A percentile compares a stretch with the other conserved stretches of the same genome.
Conservation (phyloP, 2,113 vertebrate species). For the Dromas ardeola region DNA sequence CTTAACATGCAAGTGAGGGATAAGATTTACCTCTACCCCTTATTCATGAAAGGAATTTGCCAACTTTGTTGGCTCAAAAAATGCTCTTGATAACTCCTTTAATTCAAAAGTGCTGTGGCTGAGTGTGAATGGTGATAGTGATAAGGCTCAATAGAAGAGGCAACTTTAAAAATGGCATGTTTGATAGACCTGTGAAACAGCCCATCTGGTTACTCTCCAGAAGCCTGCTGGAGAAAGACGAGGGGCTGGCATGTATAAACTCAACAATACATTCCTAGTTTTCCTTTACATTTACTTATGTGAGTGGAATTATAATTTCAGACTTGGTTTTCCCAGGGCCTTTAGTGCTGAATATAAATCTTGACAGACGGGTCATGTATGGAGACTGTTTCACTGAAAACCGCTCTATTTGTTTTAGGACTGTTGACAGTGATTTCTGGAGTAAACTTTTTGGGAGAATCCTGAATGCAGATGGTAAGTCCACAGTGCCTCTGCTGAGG, state of each 20-base stretch:
- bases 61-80: neutral
- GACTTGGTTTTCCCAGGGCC: neutral
- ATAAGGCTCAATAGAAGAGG: neutral
- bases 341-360: neutral
- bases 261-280: neutral
- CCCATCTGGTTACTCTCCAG: neutral
- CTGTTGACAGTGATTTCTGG: constrained; percentile 71
- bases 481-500: constrained; percentile 72
- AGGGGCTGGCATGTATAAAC: neutral
- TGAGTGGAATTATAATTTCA: neutral
- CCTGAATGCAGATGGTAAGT: constrained; percentile 75
- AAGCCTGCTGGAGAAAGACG: neutral
- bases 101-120: neutral
- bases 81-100: neutral
- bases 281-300: neutral
- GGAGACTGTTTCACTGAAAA: constrained; percentile 4
- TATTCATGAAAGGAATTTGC: neutral
- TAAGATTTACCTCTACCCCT: neutral
- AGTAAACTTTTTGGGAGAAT: constrained; percentile 76
- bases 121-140: neutral
- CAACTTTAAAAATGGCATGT: neutral
- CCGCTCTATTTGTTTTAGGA: constrained; percentile 66
- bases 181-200: neutral
- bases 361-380: accelerated
- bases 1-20: neutral